Conservation (phyloP, 2,797 vertebrate genomes). For the Nannoperca australis region DNA sequence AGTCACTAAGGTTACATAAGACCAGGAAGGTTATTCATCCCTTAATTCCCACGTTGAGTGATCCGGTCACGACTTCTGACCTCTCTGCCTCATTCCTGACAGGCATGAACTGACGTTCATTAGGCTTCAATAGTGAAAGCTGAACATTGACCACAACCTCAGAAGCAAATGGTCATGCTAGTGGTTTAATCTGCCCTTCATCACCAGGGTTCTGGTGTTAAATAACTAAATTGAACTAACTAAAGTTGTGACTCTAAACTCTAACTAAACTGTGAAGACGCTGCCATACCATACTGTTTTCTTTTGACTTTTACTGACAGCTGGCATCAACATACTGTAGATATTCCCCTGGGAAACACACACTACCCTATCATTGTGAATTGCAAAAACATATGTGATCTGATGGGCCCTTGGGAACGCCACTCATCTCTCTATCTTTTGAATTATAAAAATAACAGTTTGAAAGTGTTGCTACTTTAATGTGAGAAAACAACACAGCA, state of each 20-base stretch:
- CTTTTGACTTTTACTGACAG: too few species aligned
- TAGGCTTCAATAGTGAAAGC: slow-evolving; percentile 37
- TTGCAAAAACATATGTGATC: not conserved
- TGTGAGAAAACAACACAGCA: slow-evolving; percentile 1
- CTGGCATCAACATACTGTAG: not conserved
- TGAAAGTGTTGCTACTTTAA: slow-evolving; percentile 1
- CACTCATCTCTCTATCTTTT: slow-evolving; percentile 5
- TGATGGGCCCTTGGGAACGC: not conserved
- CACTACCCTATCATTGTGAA: not conserved
- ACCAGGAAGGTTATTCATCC: slow-evolving; percentile 37
- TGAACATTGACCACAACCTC: slow-evolving; percentile 8
- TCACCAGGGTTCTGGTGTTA: not conserved
- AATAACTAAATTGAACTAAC: not conserved
- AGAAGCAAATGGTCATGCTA: slow-evolving; percentile 13
- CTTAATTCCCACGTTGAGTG: slow-evolving; percentile 49
- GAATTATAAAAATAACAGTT: slow-evolving; percentile 3
- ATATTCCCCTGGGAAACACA: slow-evolving; percentile 14
- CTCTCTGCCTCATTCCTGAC: slow-evolving; percentile 26
- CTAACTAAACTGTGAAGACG: too few species aligned
- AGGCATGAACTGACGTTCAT: slow-evolving; percentile 45
- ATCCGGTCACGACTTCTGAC: slow-evolving; percentile 54
- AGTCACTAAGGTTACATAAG: slow-evolving; percentile 59
- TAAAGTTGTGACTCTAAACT: too few species aligned
- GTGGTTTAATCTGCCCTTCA: slow-evolving; percentile 15
- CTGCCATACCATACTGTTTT: too few species aligned